phyloP scores from a whole-genome alignment of 92 coral and sea anemone genomes.

The Bergia sp. region DNA sequence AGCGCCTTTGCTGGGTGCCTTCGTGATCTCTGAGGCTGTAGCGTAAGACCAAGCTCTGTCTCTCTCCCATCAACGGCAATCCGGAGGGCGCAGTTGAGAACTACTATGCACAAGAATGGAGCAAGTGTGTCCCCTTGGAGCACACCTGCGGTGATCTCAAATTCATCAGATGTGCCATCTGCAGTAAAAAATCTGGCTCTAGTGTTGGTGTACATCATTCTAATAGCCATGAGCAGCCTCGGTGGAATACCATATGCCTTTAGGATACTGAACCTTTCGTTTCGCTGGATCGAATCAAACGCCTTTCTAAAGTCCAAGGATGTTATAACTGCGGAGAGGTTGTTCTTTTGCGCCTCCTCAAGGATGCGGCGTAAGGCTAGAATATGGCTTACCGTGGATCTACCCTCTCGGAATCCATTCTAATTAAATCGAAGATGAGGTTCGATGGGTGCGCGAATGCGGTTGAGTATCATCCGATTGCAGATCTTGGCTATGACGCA shows the following conservation, averaged over 20 bases:
- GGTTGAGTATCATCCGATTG: not conserved
- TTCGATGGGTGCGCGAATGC: not conserved
- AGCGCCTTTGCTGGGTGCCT: constrained; percentile 27
- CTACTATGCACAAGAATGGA: not conserved
- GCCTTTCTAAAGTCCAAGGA: too few relatives aligned
- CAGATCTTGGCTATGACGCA: not conserved
- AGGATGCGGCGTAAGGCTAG: too few relatives aligned
- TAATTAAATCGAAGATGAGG: too few relatives aligned
- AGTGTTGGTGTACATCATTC: not conserved
- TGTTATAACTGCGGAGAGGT: not conserved
- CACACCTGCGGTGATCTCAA: not conserved
- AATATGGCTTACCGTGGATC: too few relatives aligned
- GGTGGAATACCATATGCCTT: too few relatives aligned
- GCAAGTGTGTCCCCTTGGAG: constrained; percentile 33
- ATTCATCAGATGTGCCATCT: too few relatives aligned
- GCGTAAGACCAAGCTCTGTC: constrained; percentile 6
- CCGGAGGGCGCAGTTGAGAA: constrained; percentile 36
- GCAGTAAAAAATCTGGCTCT: too few relatives aligned
- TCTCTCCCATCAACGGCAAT: not conserved
- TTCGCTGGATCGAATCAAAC: too few relatives aligned
- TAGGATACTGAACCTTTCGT: too few relatives aligned
- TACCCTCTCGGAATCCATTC: not conserved
- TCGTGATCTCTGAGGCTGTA: constrained; percentile 18
- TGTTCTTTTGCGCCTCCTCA: too few relatives aligned
- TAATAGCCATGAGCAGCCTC: not conserved